phyloP scores from a whole-genome alignment of 1,140 invertebrate genomes.

The Hyphantria cunea region DNA sequence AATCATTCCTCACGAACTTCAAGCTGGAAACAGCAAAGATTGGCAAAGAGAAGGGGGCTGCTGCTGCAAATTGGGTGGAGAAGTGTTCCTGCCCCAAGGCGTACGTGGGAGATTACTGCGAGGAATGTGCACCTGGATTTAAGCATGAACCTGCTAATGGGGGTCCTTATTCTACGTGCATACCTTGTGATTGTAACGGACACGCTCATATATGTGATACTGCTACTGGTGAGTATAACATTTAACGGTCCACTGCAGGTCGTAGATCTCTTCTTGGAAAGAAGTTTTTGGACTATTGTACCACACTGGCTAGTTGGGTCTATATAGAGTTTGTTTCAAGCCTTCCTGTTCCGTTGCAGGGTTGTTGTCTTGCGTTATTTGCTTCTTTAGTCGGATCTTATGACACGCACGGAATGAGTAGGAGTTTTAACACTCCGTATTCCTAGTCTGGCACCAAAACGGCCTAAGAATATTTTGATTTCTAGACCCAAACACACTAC shows the following conservation, averaged over 20 bases:
- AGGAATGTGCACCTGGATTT: slow-evolving; percentile 97
- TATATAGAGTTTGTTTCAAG: background rate
- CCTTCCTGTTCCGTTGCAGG: background rate
- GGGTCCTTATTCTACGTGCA: slow-evolving; percentile 95
- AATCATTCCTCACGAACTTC: slow-evolving; percentile 94
- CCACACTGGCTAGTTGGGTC: background rate
- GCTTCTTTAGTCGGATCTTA: too few relatives aligned
- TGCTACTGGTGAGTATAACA: slow-evolving; percentile 88
- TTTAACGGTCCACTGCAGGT: background rate
- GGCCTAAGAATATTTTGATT: too few relatives aligned
- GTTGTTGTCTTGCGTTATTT: too few relatives aligned
- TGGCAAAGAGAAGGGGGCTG: slow-evolving; percentile 90
- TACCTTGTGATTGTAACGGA: slow-evolving; percentile 97
- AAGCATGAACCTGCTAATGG: slow-evolving; percentile 94
- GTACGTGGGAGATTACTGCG: slow-evolving; percentile 97
- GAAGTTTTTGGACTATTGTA: background rate
- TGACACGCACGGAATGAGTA: too few relatives aligned
- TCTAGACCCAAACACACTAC: too few relatives aligned
- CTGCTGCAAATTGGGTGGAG: slow-evolving; percentile 95
- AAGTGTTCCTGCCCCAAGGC: slow-evolving; percentile 96
- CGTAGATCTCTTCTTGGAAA: background rate
- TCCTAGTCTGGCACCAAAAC: background rate
- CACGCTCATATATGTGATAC: slow-evolving; percentile 98
- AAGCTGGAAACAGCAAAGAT: slow-evolving; percentile 92
- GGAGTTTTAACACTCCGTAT: background rate